Conservation (phyloP, 2,797 vertebrate genomes). For the Malacoctenus gilli region DNA sequence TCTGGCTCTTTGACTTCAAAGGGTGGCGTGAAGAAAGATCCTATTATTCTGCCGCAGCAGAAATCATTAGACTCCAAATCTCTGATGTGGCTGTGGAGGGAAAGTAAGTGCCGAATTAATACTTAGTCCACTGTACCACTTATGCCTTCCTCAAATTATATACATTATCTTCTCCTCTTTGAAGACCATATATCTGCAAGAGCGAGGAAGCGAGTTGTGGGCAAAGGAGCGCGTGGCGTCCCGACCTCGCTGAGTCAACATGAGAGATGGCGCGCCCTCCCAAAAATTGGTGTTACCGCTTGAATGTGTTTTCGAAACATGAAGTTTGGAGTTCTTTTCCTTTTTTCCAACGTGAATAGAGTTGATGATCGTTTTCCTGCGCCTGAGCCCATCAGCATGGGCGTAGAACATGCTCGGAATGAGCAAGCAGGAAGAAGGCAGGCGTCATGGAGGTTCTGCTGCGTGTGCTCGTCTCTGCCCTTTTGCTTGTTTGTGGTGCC, state of each 20-base stretch:
- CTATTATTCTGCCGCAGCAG: constrained; percentile 70
- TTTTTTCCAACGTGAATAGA: neutral
- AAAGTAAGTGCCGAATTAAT: constrained; percentile 58
- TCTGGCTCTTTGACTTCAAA: constrained; percentile 77
- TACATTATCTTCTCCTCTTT: constrained; percentile 1
- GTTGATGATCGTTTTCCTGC: neutral
- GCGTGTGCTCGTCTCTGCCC: too few relatives aligned
- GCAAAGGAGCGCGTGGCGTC: too few relatives aligned
- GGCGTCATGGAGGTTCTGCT: too few relatives aligned
- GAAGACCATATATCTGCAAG: neutral
- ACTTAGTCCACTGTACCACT: constrained; percentile 35
- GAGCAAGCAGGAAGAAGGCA: too few relatives aligned
- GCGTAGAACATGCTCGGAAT: neutral
- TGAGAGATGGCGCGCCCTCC: too few relatives aligned
- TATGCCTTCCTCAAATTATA: constrained; percentile 11
- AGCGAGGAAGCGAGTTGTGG: neutral
- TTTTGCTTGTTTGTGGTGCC: too few relatives aligned
- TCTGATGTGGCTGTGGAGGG: constrained; percentile 51
- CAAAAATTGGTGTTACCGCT: neutral
- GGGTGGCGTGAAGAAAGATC: constrained; percentile 67
- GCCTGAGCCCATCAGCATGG: neutral
- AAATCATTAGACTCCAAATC: constrained; percentile 66
- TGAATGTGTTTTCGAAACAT: constrained; percentile 5
- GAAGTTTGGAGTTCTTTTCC: neutral
- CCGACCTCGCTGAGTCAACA: too few relatives aligned